phyloP scores from a whole-genome alignment of 2,797 vertebrate species.

The Malurus splendens region DNA sequence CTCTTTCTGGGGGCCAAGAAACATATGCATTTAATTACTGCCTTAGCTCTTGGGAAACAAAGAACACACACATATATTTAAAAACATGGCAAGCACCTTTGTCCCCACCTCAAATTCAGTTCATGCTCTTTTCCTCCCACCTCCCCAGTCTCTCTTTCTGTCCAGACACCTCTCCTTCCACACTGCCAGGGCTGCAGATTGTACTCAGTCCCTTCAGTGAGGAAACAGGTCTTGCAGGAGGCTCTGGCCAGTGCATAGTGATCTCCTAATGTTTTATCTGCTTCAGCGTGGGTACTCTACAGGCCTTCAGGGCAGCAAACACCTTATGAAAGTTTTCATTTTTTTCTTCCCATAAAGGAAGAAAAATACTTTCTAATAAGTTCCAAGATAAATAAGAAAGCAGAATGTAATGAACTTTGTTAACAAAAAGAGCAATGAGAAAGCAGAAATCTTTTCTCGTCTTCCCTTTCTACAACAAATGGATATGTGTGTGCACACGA shows the following conservation, averaged over 20 bases:
- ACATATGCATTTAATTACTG: background rate
- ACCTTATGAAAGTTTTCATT: background rate
- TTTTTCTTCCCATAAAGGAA: background rate
- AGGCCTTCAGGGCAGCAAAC: background rate
- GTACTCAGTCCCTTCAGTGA: background rate
- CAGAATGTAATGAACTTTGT: background rate
- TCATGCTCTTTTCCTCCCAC: background rate
- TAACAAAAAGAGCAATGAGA: background rate
- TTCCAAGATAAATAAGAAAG: background rate
- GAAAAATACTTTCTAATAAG: background rate
- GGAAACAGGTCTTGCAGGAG: background rate
- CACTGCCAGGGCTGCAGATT: background rate
- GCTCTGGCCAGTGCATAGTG: background rate
- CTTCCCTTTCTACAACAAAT: background rate
- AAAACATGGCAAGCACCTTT: background rate
- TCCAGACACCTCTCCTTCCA: background rate
- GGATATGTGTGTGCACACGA: background rate
- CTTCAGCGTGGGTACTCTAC: background rate
- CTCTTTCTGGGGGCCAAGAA: background rate
- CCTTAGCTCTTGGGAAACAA: background rate
- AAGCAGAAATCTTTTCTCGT: background rate
- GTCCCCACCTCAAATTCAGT: background rate
- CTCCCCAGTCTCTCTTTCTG: background rate
- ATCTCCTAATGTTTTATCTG: background rate
- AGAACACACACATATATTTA: background rate